Evolutionary conservation across 2,797 vertebrate genomes (phyloP).

Genomic region (Sebastes matsubarae): DNA sequence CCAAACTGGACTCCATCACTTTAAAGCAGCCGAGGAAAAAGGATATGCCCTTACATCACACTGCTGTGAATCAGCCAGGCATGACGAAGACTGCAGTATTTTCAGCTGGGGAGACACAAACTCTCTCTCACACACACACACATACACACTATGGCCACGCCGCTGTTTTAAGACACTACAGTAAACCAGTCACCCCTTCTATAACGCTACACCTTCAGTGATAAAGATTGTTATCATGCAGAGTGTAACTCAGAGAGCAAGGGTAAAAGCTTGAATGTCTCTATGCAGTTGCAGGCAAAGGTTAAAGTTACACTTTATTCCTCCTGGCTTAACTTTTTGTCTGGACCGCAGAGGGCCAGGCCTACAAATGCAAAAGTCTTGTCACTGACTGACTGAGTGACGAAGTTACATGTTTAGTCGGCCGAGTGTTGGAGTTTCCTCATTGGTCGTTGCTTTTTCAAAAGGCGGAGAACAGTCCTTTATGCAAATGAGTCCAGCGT

Average conservation of each 20-base stretch:
- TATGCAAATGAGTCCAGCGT: too few species aligned
- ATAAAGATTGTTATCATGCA: not conserved
- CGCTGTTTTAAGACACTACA: not conserved
- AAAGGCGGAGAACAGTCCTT: too few species aligned
- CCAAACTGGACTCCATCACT: constrained; percentile 41
- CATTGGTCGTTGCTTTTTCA: too few species aligned
- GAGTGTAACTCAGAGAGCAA: not conserved
- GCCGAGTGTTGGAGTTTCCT: not conserved
- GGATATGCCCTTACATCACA: constrained; percentile 55
- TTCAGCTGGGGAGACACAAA: constrained; percentile 46
- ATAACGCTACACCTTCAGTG: not conserved
- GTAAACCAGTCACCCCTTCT: not conserved
- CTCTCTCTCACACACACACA: not conserved
- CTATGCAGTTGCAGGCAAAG: not conserved
- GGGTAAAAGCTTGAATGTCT: not conserved
- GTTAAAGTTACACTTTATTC: constrained; percentile 3
- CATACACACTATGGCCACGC: not conserved
- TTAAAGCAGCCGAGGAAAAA: constrained; percentile 41
- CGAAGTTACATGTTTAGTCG: not conserved
- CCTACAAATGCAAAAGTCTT: not conserved
- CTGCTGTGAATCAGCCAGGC: constrained; percentile 57
- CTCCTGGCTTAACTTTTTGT: not conserved
- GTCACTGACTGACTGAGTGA: not conserved
- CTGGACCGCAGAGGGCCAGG: not conserved
- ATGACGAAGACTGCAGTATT: constrained; percentile 71